A percentile compares a stretch with the other conserved stretches of the same genome.
phyloP scores from a whole-genome alignment of 53 echinoderm and acorn worm genomes.

The Henricia sp. region DNA sequence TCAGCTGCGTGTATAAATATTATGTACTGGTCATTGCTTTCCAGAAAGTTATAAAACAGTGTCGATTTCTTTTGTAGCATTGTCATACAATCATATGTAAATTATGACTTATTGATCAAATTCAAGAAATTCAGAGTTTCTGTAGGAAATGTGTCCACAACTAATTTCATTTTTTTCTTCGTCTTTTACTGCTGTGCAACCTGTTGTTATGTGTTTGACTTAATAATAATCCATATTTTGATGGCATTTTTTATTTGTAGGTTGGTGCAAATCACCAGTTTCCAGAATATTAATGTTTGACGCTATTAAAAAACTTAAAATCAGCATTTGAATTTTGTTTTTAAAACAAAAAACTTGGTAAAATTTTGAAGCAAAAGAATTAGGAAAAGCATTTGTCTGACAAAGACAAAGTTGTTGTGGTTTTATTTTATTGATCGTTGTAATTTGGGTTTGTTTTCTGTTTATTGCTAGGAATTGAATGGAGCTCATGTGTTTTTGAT shows the following conservation, averaged over 20 bases:
- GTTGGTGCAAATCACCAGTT: no score
- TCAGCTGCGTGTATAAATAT: slow-evolving; percentile 41
- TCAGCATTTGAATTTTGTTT: no score
- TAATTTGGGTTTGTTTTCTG: slow-evolving; percentile 12
- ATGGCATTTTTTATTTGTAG: no score
- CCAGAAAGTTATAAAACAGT: not conserved
- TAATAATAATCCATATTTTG: no score
- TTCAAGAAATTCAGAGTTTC: not conserved
- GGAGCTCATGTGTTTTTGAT: not conserved
- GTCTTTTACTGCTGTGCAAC: slow-evolving; percentile 16
- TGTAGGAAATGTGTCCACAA: slow-evolving; percentile 9
- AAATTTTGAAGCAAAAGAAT: no score
- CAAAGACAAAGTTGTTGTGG: no score
- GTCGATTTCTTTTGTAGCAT: slow-evolving; percentile 35
- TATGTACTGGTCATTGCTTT: slow-evolving; percentile 42
- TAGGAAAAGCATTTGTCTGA: no score
- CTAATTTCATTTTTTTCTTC: slow-evolving; percentile 20
- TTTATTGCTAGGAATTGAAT: not conserved
- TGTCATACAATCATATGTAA: slow-evolving; percentile 32
- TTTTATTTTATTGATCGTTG: no score
- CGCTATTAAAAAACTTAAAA: no score
- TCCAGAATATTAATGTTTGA: no score
- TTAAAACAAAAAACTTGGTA: no score
- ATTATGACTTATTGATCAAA: slow-evolving; percentile 10
- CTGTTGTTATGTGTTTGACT: slow-evolving; percentile 8